Base-by-base conservation (phyloP, 2,113 vertebrate species). In the Tyto alba region DNA sequence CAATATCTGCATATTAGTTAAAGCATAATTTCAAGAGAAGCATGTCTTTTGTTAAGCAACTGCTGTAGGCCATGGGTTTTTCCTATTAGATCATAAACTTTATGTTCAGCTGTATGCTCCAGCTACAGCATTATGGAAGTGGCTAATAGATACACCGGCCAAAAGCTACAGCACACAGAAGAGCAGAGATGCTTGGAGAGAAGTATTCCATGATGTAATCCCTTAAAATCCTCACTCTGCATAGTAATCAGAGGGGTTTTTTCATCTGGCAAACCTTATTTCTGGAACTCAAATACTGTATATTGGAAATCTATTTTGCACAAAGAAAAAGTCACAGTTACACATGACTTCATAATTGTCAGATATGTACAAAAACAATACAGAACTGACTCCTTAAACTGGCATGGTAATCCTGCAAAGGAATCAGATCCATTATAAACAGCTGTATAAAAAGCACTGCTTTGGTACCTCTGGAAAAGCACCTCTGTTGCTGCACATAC, bases 1-100 rank as follows among this genome's bases (percentile, higher is more conserved):
- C 47, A 73, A 17, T 29, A 73, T 3, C 56, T 66, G 25, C 23
- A 4, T 1, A 4, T 10, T 7, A 34, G 18, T 8, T 30, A 41
- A 64, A 64, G 23, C 20, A 18, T 52, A 43, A 27, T 5, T 89
- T 57, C 60, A 36, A 40, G 16, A 62, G 27, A 53, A 83, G 78
- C 6, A 10, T 16, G 11, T 22, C 17, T 53, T 82, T 11, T 21
- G 10, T 41, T 29, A 26, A 6, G 23, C 48, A 72, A 14, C 36
- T 6, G 6, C 53, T 47, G 41, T 2, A 45, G 53, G 21, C 9
- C 20, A 26, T 3, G 23, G 6, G 0, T 1, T 55, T 67, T 56
- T 59, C 27, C 32, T 41, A 26, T 22, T 50, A 53, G 16, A 21
- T 13, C 32, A 62, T 11, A 34, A 81, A n/a, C 8, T 43, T 43